Base-by-base conservation (phyloP, 2,113 vertebrate genomes). In the Turnix velox region DNA sequence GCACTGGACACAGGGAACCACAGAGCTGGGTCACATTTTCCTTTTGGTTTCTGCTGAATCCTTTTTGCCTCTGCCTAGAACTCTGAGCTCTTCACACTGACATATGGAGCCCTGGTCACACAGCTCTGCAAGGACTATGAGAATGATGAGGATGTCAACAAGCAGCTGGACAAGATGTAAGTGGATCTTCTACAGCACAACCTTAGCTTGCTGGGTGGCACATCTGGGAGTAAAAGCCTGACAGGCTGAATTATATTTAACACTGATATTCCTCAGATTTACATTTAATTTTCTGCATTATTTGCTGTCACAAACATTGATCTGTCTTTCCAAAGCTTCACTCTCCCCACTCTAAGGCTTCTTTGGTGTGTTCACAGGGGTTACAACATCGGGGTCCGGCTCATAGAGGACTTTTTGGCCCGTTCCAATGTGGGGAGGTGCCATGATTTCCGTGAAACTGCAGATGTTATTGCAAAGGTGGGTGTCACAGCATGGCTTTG, bases 51-150 rank as follows among this genome's bases (percentile, higher is more conserved):
- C 24, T 77, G 33, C 55, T 96, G 48, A 97, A 59, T 69, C 42
- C 62, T 43, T 95, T 96, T 59, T 97, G 73, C 74, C 87, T 93
- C 86, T 97, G 59, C 76, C 18, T 90, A 99, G 99, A 99, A 99
- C 96, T 99, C 99, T 1, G 99, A 99, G 97, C 98, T 99, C 61
- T 99, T 99, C 97, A 99, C 99, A 0, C 96, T 99, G 87, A 99
- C 99, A 2, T 99, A 99, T 7, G 99, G 99, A 0, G 99, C 99
- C 6, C 97, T 99, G 96, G 99, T 99, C 95, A 99, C 99, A 33
- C 99, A 99, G 95, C 98, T 99, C 20, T 99, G 99, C 97, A 99
- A 99, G 97, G 99, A 99, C 97, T 99, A 99, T 9, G 99, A 99
- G 97, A 99, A 99, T 5, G 99, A 99, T 1, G 99, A 99, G 33